Percentiles rank a stretch among this genome's conserved stretches.
phyloP scores from a whole-genome alignment of 1,140 invertebrate species.

The Tigriopus japonicus region DNA sequence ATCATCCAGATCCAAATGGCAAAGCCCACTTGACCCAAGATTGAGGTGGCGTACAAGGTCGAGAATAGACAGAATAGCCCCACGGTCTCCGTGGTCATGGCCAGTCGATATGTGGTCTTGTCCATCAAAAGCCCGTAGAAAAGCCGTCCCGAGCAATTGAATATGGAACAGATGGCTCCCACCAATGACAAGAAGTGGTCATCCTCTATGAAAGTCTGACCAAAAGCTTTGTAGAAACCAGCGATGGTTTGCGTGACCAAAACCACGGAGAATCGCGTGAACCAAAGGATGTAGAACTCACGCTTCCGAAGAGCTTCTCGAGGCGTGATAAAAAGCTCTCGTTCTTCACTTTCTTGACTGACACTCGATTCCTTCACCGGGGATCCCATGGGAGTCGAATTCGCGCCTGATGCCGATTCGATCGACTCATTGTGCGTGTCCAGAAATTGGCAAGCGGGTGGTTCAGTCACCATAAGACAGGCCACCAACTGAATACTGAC shows the following conservation, averaged over 20 bases:
- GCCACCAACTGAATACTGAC: constrained; percentile 15
- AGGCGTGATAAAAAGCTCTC: not conserved
- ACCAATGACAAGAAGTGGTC: constrained; percentile 27
- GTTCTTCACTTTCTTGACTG: not conserved
- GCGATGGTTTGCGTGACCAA: constrained; percentile 11
- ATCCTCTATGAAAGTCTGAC: constrained; percentile 26
- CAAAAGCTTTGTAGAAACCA: constrained; percentile 21
- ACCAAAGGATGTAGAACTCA: constrained; percentile 24
- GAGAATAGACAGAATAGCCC: not conserved
- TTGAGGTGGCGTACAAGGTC: not conserved
- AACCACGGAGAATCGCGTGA: constrained; percentile 21
- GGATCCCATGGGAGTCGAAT: too few species aligned
- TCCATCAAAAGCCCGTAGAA: constrained; percentile 27
- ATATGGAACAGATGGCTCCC: constrained; percentile 26
- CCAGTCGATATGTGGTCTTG: constrained; percentile 22
- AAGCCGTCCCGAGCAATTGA: constrained; percentile 26
- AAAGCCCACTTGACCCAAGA: constrained; percentile 9
- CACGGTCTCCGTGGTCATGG: constrained; percentile 8
- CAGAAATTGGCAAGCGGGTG: not conserved
- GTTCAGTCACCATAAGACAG: constrained; percentile 7
- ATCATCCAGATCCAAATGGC: constrained; percentile 18
- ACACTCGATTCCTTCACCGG: too few species aligned
- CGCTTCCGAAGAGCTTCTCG: constrained; percentile 21
- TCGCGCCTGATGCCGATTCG: too few species aligned
- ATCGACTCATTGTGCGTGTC: too few species aligned